These are phyloP conservation scores for Erynnis tages DNA, from an alignment of 2,888 invertebrate species.

Conservation along the genomic window DNA sequence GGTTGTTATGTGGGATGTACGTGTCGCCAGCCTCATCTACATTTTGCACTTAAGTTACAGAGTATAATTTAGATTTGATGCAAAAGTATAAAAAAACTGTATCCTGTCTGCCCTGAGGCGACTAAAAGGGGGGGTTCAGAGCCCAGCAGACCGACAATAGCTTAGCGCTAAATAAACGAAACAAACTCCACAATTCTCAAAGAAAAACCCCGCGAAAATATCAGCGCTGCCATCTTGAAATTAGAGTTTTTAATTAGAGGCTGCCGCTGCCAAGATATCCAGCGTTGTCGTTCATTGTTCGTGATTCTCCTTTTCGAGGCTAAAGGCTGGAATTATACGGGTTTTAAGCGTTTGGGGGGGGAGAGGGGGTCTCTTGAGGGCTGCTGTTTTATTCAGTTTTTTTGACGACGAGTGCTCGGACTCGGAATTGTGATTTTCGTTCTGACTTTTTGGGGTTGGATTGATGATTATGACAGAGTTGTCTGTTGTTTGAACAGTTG, in stretches of 20 bases:
- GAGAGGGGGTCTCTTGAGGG: slow-evolving; percentile 8
- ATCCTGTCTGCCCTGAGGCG: too few relatives aligned
- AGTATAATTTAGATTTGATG: too few relatives aligned
- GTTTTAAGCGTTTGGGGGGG: slow-evolving; percentile 25
- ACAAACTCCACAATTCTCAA: not conserved
- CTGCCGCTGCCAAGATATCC: slow-evolving; percentile 41
- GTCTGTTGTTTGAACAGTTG: too few relatives aligned
- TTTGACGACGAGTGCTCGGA: not conserved
- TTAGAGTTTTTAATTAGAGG: slow-evolving; percentile 50
- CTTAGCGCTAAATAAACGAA: too few relatives aligned
- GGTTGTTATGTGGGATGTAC: too few relatives aligned
- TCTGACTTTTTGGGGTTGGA: not conserved
- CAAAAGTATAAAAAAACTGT: too few relatives aligned
- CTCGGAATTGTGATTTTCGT: not conserved
- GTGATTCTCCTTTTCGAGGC: slow-evolving; percentile 38
- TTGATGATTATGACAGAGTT: not conserved
- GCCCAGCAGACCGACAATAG: too few relatives aligned
- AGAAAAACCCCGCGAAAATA: not conserved
- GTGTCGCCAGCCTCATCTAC: too few relatives aligned
- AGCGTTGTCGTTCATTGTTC: slow-evolving; percentile 43
- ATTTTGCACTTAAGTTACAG: too few relatives aligned
- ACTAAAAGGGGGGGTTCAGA: too few relatives aligned
- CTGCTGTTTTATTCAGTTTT: slow-evolving; percentile 16
- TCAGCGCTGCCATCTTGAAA: slow-evolving; percentile 37
- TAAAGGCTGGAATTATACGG: slow-evolving; percentile 39